Base-by-base conservation (phyloP, 2,113 vertebrate species). In the Hippocampus guttulatus region DNA sequence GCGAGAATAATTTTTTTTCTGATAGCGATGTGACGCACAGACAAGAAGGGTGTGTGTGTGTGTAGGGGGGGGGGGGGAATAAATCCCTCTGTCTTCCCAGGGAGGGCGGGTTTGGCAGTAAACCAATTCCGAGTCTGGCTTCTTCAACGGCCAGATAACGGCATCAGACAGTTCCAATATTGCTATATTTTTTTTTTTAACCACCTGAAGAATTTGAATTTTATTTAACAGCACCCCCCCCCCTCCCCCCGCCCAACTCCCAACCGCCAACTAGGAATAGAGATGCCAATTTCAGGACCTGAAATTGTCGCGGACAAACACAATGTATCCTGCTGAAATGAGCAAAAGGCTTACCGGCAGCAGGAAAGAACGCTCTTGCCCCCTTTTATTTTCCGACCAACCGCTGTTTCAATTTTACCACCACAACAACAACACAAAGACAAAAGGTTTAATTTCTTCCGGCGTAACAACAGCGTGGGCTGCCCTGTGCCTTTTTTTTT, bases 11-110 rank as follows among this genome's bases (percentile, higher is more conserved):
- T 93, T 86, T 87, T 93, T 86, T 87, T 91, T 90, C 85, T 87
- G 90, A 89, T 88, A 82, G 83, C 80, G 88, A 91, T 89, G 85
- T 90, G 90, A 91, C 90, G 91, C 80, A 77, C 82, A 90, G 90
- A 92, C 92, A 91, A 87, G 89, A 43, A 20, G 61, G 38, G 9
- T 4, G 61, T 7, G 20, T 21, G 33, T n/a, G 23, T 2, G 3
- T 0, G 2, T 25, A 18, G 33, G 16, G 61, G 5, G 38, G 20
- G 16, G 40, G 38, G 85, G 88, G 85, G 82, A 85, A 91, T 92
- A 90, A 92, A 92, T 92, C 90, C 90, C 88, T 90, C 85, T 85
- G 82, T 87, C 88, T 91, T 88, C 84, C 80, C 79, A 55, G 82
- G 82, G 75, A 88, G 86, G 78, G 76, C 79, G 27, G 58, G 82